Base-by-base conservation (phyloP, 2,113 vertebrate genomes). In the Jacana jacana region DNA sequence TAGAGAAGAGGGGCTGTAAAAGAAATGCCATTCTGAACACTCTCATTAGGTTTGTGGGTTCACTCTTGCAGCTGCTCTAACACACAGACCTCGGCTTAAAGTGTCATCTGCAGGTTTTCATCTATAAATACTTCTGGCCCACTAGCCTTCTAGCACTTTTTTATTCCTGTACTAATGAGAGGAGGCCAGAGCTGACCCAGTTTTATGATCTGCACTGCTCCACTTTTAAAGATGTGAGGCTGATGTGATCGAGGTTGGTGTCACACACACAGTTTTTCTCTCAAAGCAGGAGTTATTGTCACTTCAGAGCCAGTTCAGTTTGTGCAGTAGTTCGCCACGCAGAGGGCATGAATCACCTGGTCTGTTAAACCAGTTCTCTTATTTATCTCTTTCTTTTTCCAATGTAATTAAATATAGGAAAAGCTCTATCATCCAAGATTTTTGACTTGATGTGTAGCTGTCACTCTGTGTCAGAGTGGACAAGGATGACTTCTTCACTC, bases 61-160 rank as follows among this genome's bases (percentile, higher is more conserved):
- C 80, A 77, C 66, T 84, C 48, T 51, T 85, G 60, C 19, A 93
- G 28, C 16, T 16, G 17, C n/a, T n/a, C 51, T 51, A 49, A 37
- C 80, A 73, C 28, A 44, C 84, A 75, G 48, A 39, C n/a, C 27
- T 85, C 52, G 60, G 61, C 31, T 82, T 77, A 35, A 48, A 77
- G 17, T 42, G 35, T 27, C 49, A 57, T 40, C 63, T 0, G 10
- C 37, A 73, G 65, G 31, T 54, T 83, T 66, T 61, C 25, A 33
- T 80, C 82, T 83, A 28, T 54, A 88, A 86, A 83, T 73, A 51
- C 51, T 46, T 8, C 0, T 54, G 95, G 58, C 90, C 92, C 63
- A 66, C 58, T 93, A 55, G 75, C 76, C 92, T 52, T 60, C 30
- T 71, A 51, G 93, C 69, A 49, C 44, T 57, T 86, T 27, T 82